A percentile compares a stretch with the other conserved stretches of the same genome.
Evolutionary conservation across 2,797 vertebrate species (phyloP).

Genomic region (Trachurus trachurus): DNA sequence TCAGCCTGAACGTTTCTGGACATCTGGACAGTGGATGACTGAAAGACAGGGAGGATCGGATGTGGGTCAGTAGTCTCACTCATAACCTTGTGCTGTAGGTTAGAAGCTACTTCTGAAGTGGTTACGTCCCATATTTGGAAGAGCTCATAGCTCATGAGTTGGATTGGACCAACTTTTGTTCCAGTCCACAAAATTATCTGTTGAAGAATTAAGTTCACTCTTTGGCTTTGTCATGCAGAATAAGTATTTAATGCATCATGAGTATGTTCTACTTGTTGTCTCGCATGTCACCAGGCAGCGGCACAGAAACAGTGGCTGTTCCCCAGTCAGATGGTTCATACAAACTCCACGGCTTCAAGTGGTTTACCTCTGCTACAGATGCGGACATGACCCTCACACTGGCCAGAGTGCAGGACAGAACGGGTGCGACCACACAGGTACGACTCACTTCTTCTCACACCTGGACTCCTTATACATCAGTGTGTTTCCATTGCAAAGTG

Average conservation of each 20-base stretch:
- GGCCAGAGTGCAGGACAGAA: constrained; percentile 83
- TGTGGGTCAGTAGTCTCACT: constrained; percentile 83
- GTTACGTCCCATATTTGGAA: neutral
- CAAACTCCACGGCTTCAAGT: constrained; percentile 90
- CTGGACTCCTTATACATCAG: neutral
- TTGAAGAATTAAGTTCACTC: neutral
- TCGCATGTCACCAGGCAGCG: constrained; percentile 72
- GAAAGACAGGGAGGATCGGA: constrained; percentile 92
- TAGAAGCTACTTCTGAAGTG: neutral
- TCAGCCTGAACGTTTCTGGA: constrained; percentile 90
- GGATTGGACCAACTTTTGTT: neutral
- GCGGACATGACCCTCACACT: constrained; percentile 90
- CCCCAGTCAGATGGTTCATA: constrained; percentile 86
- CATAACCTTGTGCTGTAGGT: neutral
- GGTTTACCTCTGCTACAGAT: constrained; percentile 93
- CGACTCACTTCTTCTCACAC: constrained; percentile 1
- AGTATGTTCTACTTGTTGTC: constrained; percentile 14
- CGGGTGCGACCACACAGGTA: constrained; percentile 82
- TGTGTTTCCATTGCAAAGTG: neutral
- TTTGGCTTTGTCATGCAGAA: neutral
- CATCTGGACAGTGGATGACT: constrained; percentile 95
- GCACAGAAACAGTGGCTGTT: constrained; percentile 90
- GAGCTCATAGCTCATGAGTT: neutral
- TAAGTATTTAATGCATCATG: constrained; percentile 5
- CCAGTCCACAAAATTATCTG: neutral